Evolutionary conservation across 2,797 vertebrate species (phyloP).

Genomic region (Chlorospingus semifuscus): DNA sequence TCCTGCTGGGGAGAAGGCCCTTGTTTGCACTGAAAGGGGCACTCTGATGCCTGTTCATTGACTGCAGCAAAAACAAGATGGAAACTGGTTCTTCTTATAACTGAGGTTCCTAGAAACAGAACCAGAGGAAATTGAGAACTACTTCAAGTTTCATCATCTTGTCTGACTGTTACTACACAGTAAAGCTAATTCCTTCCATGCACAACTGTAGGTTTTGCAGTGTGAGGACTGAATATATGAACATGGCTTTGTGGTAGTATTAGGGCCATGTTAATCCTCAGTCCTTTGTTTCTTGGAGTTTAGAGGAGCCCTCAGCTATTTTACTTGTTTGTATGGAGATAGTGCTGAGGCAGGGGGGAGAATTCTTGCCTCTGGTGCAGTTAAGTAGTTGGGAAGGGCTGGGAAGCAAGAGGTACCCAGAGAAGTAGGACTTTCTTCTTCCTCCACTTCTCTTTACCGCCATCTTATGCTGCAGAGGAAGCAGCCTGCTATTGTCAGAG

Average conservation of each 20-base stretch:
- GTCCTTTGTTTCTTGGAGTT: not conserved
- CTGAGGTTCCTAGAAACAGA: slow-evolving; percentile 1
- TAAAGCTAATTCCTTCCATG: not conserved
- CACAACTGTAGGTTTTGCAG: not conserved
- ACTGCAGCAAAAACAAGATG: not conserved
- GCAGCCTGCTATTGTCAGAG: not conserved
- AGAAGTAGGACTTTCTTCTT: not conserved
- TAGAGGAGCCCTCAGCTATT: not conserved
- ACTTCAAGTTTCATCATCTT: not conserved
- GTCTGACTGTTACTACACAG: not conserved
- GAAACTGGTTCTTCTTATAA: not conserved
- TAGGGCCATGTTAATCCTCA: not conserved
- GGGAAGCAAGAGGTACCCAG: not conserved
- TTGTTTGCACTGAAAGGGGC: not conserved
- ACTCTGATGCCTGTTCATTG: not conserved
- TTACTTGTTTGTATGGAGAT: not conserved
- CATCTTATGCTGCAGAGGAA: not conserved
- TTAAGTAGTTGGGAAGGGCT: not conserved
- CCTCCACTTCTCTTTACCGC: not conserved
- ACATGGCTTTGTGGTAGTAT: not conserved
- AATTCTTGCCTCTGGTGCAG: not conserved
- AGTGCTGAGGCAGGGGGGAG: not conserved
- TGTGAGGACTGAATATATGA: not conserved
- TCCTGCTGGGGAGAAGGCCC: not conserved
- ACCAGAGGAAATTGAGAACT: not conserved